Evolutionary conservation across 2,888 invertebrate species (phyloP).

Genomic region (Clepsis dumicolana): DNA sequence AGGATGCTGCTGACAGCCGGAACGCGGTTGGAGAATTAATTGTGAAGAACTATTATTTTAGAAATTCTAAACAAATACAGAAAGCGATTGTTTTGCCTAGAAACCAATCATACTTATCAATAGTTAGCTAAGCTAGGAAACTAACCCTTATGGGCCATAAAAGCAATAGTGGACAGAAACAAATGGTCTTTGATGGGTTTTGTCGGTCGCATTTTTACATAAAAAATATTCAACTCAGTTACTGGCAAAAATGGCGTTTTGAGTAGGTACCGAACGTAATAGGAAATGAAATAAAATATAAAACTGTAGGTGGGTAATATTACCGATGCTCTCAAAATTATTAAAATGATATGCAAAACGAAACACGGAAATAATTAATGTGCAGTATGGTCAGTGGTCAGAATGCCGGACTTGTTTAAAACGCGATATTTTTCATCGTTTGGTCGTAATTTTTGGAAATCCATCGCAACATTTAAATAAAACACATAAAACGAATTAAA

Average conservation of each 20-base stretch:
- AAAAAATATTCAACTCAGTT: too few species aligned
- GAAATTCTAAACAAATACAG: neutral
- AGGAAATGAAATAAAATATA: neutral
- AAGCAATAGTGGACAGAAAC: too few species aligned
- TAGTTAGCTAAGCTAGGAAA: too few species aligned
- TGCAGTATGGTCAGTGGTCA: constrained; percentile 11
- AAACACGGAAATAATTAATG: constrained; percentile 18
- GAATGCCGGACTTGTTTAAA: neutral
- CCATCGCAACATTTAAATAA: constrained; percentile 21
- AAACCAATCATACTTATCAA: too few species aligned
- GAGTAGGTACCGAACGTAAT: too few species aligned
- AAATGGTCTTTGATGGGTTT: too few species aligned
- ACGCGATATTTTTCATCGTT: neutral
- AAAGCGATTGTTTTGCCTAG: too few species aligned
- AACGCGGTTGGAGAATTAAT: constrained; percentile 53
- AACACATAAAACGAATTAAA: constrained; percentile 21
- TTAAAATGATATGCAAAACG: constrained; percentile 1
- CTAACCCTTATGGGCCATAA: too few species aligned
- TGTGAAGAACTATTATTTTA: neutral
- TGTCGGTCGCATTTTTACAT: too few species aligned
- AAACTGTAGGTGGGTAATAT: neutral
- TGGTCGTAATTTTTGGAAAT: constrained; percentile 12
- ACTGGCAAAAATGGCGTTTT: too few species aligned
- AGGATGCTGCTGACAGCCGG: constrained; percentile 75
- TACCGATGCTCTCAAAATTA: neutral